phyloP scores from a whole-genome alignment of 37 sponge, comb jelly and placozoan species.

The Axinella damicornis region DNA sequence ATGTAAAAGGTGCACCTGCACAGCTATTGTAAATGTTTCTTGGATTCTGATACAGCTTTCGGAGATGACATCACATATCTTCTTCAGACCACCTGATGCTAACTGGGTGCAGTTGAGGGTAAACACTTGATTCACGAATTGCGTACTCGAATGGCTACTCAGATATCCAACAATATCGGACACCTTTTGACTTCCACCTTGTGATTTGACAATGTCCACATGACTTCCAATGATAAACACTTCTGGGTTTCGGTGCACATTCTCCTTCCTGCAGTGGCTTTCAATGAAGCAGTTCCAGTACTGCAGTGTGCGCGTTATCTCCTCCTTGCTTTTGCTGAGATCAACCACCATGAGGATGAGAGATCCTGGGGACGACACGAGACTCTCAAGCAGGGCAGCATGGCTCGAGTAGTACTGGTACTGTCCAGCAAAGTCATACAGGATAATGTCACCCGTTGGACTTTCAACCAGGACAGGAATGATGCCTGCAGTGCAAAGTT shows the following conservation, averaged over 20 bases:
- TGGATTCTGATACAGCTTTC: not conserved
- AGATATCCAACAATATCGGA: not conserved
- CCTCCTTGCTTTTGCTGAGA: not conserved
- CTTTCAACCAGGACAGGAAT: too few species aligned
- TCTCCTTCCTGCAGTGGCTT: not conserved
- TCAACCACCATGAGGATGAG: slow-evolving; percentile 1
- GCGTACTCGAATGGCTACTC: not conserved
- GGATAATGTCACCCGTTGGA: too few species aligned
- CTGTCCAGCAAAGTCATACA: too few species aligned
- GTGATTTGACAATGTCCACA: not conserved
- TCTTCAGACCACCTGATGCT: not conserved
- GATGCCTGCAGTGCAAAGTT: too few species aligned
- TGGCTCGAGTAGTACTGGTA: slow-evolving; percentile 19
- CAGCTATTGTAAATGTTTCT: not conserved
- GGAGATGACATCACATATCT: not conserved
- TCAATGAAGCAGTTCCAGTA: slow-evolving; percentile 23
- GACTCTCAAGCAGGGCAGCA: slow-evolving; percentile 1
- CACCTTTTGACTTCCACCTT: not conserved
- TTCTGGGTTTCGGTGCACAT: not conserved
- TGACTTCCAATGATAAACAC: slow-evolving; percentile 19
- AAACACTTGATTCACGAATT: not conserved
- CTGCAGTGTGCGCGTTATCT: not conserved
- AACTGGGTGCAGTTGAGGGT: not conserved
- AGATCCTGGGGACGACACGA: not conserved
- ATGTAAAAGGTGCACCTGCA: not conserved